Conservation (phyloP, 2,888 invertebrate genomes). For the Oscheius sp. region DNA sequence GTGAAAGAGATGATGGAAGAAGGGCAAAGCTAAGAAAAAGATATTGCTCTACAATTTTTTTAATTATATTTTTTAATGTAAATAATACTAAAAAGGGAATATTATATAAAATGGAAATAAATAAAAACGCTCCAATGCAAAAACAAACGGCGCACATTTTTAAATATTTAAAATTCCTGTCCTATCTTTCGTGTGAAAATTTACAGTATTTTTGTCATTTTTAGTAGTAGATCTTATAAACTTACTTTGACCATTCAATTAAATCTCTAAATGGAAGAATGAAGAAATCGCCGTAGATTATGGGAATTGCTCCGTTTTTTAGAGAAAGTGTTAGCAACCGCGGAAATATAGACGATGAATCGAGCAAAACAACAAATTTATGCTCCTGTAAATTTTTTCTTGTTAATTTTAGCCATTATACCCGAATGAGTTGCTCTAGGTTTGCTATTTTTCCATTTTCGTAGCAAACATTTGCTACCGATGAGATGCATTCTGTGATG, state of each 20-base stretch:
- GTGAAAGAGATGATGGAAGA: neutral
- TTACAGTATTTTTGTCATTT: too few species aligned
- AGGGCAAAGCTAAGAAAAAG: neutral
- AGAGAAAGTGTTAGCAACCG: slow-evolving; percentile 24
- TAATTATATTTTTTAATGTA: too few species aligned
- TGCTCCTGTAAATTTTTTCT: neutral
- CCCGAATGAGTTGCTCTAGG: neutral
- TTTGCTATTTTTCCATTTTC: neutral
- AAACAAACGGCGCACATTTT: too few species aligned
- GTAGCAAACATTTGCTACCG: neutral
- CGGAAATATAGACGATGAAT: slow-evolving; percentile 16
- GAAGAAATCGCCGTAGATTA: slow-evolving; percentile 21
- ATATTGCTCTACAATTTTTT: too few species aligned
- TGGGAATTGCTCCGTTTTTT: slow-evolving; percentile 24
- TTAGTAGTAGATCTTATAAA: too few species aligned
- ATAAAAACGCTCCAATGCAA: too few species aligned
- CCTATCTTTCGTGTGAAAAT: too few species aligned
- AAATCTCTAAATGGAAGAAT: slow-evolving; percentile 29
- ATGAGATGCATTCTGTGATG: neutral
- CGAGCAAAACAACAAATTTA: slow-evolving; percentile 10
- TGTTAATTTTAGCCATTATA: neutral
- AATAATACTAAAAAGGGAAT: too few species aligned
- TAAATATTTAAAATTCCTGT: too few species aligned
- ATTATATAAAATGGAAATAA: too few species aligned
- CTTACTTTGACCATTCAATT: slow-evolving; percentile 35